Percentiles rank a stretch among this genome's conserved stretches.
Evolutionary conservation across 2,888 invertebrate genomes (phyloP).

Genomic region (Sphinx pinastri): DNA sequence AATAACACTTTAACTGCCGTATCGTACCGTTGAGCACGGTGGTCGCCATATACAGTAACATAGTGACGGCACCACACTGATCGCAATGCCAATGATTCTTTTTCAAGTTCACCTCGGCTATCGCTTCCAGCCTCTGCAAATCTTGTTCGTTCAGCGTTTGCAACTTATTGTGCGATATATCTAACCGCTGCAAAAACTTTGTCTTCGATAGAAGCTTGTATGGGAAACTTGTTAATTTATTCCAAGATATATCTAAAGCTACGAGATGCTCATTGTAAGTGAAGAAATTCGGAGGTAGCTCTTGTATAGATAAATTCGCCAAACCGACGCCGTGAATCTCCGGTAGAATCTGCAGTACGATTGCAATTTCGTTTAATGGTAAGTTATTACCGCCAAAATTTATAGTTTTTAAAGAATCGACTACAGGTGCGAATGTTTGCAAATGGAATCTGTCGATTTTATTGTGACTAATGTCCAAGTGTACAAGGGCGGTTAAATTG

Average conservation of each 20-base stretch:
- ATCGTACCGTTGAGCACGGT: slow-evolving; percentile 79
- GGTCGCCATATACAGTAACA: slow-evolving; percentile 83
- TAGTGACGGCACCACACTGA: slow-evolving; percentile 84
- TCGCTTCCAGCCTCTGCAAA: slow-evolving; percentile 83
- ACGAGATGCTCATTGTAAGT: slow-evolving; percentile 84
- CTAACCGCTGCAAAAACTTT: slow-evolving; percentile 85
- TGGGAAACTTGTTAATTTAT: slow-evolving; percentile 85
- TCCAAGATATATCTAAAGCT: slow-evolving; percentile 89
- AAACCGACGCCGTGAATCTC: slow-evolving; percentile 84
- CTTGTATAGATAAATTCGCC: slow-evolving; percentile 83
- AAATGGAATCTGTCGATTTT: slow-evolving; percentile 88
- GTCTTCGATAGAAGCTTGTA: slow-evolving; percentile 83
- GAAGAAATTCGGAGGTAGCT: slow-evolving; percentile 84
- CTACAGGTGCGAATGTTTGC: slow-evolving; percentile 84
- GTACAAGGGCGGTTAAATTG: slow-evolving; percentile 87
- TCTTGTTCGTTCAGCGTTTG: slow-evolving; percentile 85
- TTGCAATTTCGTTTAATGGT: slow-evolving; percentile 81
- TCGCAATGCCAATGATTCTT: slow-evolving; percentile 88
- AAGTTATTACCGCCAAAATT: slow-evolving; percentile 89
- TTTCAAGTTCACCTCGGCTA: slow-evolving; percentile 81
- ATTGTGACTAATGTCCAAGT: slow-evolving; percentile 90
- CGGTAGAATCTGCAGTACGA: slow-evolving; percentile 83
- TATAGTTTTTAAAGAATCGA: slow-evolving; percentile 85
- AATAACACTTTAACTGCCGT: slow-evolving; percentile 82
- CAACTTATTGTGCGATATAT: slow-evolving; percentile 89